Conservation (phyloP, 2,113 vertebrate genomes). For the Gnathonemus echidnorhynchus region DNA sequence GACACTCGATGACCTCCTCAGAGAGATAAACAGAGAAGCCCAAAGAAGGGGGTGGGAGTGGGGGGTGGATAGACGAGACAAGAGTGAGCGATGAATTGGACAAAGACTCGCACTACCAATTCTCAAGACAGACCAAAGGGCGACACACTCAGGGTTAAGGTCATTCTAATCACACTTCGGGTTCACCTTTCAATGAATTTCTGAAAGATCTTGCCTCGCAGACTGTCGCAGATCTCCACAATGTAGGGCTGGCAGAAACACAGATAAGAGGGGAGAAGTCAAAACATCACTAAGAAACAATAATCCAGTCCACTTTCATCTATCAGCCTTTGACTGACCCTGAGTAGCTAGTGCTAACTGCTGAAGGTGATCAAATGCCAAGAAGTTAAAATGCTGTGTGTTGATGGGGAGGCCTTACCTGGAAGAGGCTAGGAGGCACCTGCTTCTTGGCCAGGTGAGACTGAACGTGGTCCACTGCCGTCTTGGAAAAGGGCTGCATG, state of each 20-base stretch:
- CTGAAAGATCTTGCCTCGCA: conserved; percentile 89
- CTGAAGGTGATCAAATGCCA: background rate
- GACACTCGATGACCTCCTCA: background rate
- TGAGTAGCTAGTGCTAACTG: background rate
- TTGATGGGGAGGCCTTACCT: conserved; percentile 62
- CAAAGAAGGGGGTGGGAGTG: background rate
- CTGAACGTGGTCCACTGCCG: conserved; percentile 91
- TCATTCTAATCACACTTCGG: background rate
- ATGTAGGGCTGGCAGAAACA: conserved; percentile 69
- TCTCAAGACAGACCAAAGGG: background rate
- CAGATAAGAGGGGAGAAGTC: background rate
- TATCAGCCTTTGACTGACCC: background rate
- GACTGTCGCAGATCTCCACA: conserved; percentile 94
- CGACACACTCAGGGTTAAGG: background rate
- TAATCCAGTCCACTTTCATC: background rate
- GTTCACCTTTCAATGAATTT: conserved; percentile 93
- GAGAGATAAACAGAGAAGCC: background rate
- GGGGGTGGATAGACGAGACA: background rate
- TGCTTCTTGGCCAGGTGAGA: conserved; percentile 85
- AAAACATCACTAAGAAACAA: background rate
- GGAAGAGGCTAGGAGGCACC: conserved; percentile 83
- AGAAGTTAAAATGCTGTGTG: background rate
- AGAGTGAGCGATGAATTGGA: background rate
- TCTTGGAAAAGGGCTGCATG: conserved; percentile 84
- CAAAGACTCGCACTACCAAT: background rate